These are phyloP conservation scores for Tenthredo notha DNA, from an alignment of 2,888 invertebrate species.

Conservation along the genomic window DNA sequence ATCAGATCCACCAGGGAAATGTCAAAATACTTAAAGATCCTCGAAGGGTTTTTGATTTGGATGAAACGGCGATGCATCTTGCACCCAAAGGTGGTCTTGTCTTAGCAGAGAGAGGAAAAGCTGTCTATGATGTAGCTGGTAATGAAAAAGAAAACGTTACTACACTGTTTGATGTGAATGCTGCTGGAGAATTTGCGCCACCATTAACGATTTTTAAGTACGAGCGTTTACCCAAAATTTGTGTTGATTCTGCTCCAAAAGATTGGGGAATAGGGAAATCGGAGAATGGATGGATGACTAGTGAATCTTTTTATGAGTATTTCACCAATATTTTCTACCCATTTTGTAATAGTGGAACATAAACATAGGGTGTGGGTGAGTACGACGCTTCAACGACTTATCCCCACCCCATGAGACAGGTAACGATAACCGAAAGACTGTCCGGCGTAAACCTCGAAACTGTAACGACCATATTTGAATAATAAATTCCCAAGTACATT, in stretches of 20 bases:
- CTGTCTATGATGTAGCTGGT: slow-evolving; percentile 57
- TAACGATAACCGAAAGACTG: too few relatives aligned
- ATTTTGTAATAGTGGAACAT: slow-evolving; percentile 29
- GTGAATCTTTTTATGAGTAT: slow-evolving; percentile 65
- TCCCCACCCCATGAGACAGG: too few relatives aligned
- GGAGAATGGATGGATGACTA: slow-evolving; percentile 65
- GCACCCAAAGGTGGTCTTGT: slow-evolving; percentile 60
- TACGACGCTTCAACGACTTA: too few relatives aligned
- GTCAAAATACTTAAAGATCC: slow-evolving; percentile 58
- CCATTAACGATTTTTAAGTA: too few relatives aligned
- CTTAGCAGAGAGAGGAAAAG: slow-evolving; percentile 57
- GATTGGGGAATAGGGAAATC: slow-evolving; percentile 60
- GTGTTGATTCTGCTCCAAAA: too few relatives aligned
- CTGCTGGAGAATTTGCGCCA: too few relatives aligned
- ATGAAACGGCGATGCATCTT: slow-evolving; percentile 63
- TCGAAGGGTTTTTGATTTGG: slow-evolving; percentile 62
- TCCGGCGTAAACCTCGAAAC: too few relatives aligned
- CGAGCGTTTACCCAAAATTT: too few relatives aligned
- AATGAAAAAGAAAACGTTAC: slow-evolving; percentile 63
- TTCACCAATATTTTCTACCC: slow-evolving; percentile 63
- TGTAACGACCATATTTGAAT: too few relatives aligned
- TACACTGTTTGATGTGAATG: not conserved
- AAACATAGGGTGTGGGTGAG: too few relatives aligned
- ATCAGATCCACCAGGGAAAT: too few relatives aligned
- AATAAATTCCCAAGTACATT: too few relatives aligned